phyloP scores from a whole-genome alignment of 92 coral and sea anemone genomes.

The Muricea muricata region DNA sequence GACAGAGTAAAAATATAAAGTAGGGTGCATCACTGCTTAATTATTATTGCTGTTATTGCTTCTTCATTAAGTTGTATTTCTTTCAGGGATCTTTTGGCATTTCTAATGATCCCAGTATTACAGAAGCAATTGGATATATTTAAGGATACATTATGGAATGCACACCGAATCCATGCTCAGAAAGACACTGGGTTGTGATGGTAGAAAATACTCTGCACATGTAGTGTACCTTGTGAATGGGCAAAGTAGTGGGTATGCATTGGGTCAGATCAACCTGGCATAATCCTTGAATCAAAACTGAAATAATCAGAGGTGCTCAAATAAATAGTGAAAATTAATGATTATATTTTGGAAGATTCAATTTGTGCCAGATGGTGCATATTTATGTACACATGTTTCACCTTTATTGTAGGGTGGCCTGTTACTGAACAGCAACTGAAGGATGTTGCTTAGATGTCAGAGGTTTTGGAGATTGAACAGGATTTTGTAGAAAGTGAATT shows the following conservation, averaged over 20 bases:
- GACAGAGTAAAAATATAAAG: background rate
- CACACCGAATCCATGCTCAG: constrained; percentile 26
- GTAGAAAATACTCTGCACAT: background rate
- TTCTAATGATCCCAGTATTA: constrained; percentile 25
- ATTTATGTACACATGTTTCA: background rate
- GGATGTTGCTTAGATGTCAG: constrained; percentile 40
- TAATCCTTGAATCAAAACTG: too few relatives aligned
- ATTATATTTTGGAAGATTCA: background rate
- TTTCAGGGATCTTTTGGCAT: constrained; percentile 6
- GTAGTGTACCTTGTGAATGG: background rate
- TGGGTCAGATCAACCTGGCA: too few relatives aligned
- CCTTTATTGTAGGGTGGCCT: constrained; percentile 25
- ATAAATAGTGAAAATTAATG: too few relatives aligned
- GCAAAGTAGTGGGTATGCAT: background rate
- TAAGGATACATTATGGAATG: constrained; percentile 17
- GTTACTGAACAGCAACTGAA: constrained; percentile 46
- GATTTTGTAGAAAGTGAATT: constrained; percentile 45
- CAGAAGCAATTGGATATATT: constrained; percentile 13
- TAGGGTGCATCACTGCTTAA: too few relatives aligned
- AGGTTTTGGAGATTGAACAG: constrained; percentile 44
- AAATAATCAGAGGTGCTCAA: too few relatives aligned
- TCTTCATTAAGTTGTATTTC: background rate
- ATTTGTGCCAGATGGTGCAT: background rate
- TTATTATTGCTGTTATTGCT: too few relatives aligned
- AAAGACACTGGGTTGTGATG: constrained; percentile 26